Evolutionary conservation across 2,888 invertebrate species (phyloP).

Genomic region (Mamestra brassicae): DNA sequence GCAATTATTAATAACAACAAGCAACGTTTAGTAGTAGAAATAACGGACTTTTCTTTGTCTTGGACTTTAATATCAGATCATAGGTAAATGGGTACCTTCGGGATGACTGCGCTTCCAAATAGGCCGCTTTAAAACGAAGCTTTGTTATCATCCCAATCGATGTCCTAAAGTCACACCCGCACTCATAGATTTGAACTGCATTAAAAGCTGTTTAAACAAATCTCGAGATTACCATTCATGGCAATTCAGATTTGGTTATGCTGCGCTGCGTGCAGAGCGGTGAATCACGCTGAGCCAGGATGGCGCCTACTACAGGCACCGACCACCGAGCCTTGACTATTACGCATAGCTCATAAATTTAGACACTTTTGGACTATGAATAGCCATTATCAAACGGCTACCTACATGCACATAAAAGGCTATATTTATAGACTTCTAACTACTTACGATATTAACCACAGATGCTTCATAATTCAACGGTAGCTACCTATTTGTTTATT

Average conservation of each 20-base stretch:
- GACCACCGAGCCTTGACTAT: conserved; percentile 55
- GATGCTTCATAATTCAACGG: conserved; percentile 51
- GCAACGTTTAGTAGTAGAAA: too few species aligned
- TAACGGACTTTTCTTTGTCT: not conserved
- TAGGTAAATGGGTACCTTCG: too few species aligned
- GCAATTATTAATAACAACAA: too few species aligned
- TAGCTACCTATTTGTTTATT: conserved; percentile 29
- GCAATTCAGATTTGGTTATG: conserved; percentile 63
- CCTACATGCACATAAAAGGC: conserved; percentile 58
- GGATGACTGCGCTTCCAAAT: too few species aligned
- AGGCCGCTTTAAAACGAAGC: not conserved
- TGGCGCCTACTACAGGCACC: conserved; percentile 67
- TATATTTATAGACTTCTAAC: conserved; percentile 60
- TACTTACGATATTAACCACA: conserved; percentile 40
- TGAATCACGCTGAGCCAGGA: conserved; percentile 71
- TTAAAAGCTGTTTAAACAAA: conserved; percentile 53
- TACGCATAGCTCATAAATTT: conserved; percentile 65
- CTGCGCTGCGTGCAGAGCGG: conserved; percentile 56
- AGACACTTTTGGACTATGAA: conserved; percentile 65
- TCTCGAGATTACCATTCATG: conserved; percentile 66
- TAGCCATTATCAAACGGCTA: conserved; percentile 54
- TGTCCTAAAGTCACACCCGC: conserved; percentile 30
- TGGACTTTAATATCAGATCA: not conserved
- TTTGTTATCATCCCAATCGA: not conserved
- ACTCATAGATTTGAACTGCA: conserved; percentile 50